phyloP scores from a whole-genome alignment of 2,888 invertebrate species.

The Oscheius sp. region DNA sequence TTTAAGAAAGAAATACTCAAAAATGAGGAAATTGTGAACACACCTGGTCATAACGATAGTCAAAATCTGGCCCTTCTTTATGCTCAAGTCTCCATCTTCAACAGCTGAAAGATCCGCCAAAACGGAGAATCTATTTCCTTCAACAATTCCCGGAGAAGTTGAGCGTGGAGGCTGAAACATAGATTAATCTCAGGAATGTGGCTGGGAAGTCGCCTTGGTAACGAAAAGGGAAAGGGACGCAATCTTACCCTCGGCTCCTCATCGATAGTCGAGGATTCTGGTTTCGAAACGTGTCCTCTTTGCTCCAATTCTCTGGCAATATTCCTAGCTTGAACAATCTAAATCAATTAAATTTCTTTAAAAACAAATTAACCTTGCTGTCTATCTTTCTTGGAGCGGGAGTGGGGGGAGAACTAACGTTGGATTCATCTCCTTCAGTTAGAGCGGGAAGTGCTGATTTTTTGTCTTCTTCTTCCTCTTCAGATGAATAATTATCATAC shows the following conservation, averaged over 20 bases:
- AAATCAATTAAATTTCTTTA: not conserved
- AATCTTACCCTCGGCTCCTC: conserved; percentile 1
- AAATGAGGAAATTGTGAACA: not conserved
- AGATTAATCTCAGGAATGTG: too few species aligned
- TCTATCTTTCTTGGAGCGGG: conserved; percentile 9
- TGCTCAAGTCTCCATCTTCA: conserved; percentile 40
- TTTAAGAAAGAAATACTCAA: too few species aligned
- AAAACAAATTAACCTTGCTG: not conserved
- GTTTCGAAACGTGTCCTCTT: not conserved
- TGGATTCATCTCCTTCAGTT: conserved; percentile 4
- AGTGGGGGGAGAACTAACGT: not conserved
- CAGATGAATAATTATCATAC: conserved; percentile 17
- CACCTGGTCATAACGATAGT: conserved; percentile 48
- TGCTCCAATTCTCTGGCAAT: too few species aligned
- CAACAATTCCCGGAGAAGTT: conserved; percentile 24
- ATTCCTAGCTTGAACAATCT: not conserved
- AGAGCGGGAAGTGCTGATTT: not conserved
- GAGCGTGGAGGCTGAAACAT: not conserved
- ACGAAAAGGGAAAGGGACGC: not conserved
- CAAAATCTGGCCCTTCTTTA: conserved; percentile 45
- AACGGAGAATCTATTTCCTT: conserved; percentile 45
- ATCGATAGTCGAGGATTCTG: not conserved
- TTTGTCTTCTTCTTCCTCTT: not conserved
- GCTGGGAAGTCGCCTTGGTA: too few species aligned
- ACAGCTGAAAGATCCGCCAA: conserved; percentile 38